Percentiles rank a stretch among this genome's conserved stretches.
phyloP scores from a whole-genome alignment of 1,140 invertebrate species.

The Apis dorsata region DNA sequence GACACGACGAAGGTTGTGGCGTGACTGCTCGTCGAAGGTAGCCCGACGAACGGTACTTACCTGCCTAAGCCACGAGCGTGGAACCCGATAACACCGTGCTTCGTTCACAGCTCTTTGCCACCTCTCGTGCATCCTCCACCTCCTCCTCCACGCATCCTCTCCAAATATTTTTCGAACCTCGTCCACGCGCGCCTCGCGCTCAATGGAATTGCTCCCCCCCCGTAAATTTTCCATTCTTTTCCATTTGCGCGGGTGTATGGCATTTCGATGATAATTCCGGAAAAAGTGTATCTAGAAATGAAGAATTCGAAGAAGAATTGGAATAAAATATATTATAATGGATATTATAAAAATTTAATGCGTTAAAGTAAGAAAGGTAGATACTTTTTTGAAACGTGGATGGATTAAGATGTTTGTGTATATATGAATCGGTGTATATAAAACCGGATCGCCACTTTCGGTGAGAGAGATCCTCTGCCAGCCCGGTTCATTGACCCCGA shows the following conservation, averaged over 20 bases:
- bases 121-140: conserved; percentile 21
- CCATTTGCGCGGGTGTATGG: not conserved
- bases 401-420: not conserved
- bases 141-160: not conserved
- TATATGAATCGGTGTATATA: not conserved
- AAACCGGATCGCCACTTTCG: conserved; percentile 52
- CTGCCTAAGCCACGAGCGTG: conserved; percentile 63
- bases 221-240: not conserved
- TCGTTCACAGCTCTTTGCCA: conserved; percentile 36
- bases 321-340: too few relatives aligned
- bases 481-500: conserved; percentile 45
- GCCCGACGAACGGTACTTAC: conserved; percentile 74
- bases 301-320: too few relatives aligned
- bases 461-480: not conserved
- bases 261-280: too few relatives aligned
- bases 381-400: not conserved
- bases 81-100: conserved; percentile 60
- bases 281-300: too few relatives aligned
- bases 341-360: too few relatives aligned
- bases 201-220: not conserved
- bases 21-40: conserved; percentile 71
- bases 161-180: conserved; percentile 31
- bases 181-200: not conserved
- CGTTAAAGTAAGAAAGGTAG: not conserved
- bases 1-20: conserved; percentile 70